Conservation (phyloP, 2,113 vertebrate species). For the Typhlomys cinereus region DNA sequence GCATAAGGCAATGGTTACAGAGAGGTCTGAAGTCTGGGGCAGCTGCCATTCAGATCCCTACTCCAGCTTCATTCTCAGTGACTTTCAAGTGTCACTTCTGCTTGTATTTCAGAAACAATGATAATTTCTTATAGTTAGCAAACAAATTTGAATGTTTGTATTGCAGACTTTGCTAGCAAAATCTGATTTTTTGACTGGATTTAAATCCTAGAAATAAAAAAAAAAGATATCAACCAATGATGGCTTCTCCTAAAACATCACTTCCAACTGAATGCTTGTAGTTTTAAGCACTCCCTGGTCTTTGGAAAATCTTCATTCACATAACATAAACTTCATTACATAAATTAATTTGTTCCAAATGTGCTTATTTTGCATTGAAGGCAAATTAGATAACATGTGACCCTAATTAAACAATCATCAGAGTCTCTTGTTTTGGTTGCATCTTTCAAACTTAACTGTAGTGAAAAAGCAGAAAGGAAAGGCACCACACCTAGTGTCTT, state of each 20-base stretch:
- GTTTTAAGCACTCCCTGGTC: neutral
- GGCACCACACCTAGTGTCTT: neutral
- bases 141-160: neutral
- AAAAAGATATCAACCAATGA: neutral
- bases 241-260: conserved; percentile 3
- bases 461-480: neutral
- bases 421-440: neutral
- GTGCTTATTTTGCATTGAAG: neutral
- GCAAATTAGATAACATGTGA: neutral
- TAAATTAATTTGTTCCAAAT: neutral
- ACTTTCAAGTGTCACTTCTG: neutral
- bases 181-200: neutral
- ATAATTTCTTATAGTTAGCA: conserved; percentile 47
- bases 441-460: neutral
- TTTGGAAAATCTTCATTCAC: neutral
- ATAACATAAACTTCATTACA: neutral
- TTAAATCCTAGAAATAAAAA: neutral
- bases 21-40: no score
- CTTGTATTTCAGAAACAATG: conserved; percentile 7
- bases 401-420: neutral
- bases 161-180: neutral
- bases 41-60: neutral
- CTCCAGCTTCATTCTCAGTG: neutral
- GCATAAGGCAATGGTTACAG: neutral
- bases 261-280: neutral